Conservation (phyloP, 2,797 vertebrate genomes). For the Pangasius mekongensis region DNA sequence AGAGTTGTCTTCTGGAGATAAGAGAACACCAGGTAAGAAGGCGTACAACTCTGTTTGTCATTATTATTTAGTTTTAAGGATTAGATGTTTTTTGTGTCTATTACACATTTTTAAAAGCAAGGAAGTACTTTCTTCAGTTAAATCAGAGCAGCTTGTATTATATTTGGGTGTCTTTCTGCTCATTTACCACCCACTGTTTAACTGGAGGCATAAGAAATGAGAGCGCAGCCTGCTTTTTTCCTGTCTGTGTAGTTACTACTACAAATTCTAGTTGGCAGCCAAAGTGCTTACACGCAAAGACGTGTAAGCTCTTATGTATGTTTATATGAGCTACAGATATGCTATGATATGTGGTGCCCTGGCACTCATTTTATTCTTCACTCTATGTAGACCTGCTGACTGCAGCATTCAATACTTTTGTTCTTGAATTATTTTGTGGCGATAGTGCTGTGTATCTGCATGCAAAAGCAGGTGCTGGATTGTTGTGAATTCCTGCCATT, state of each 20-base stretch:
- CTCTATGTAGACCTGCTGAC: slow-evolving; percentile 30
- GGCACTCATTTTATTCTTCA: slow-evolving; percentile 39
- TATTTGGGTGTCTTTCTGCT: slow-evolving; percentile 30
- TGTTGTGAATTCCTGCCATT: slow-evolving; percentile 7
- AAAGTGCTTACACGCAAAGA: slow-evolving; percentile 35
- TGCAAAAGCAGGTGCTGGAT: background rate
- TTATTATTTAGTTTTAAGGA: background rate
- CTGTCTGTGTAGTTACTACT: slow-evolving; percentile 36
- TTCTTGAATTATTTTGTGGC: slow-evolving; percentile 3
- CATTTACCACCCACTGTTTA: slow-evolving; percentile 45
- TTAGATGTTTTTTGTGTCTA: background rate
- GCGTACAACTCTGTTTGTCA: background rate
- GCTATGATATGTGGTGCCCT: slow-evolving; percentile 40
- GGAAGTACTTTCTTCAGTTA: slow-evolving; percentile 5
- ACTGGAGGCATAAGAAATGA: slow-evolving; percentile 41
- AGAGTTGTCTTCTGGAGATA: slow-evolving; percentile 79
- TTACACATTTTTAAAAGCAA: slow-evolving; percentile 6
- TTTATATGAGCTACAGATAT: slow-evolving; percentile 40
- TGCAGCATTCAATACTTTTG: background rate
- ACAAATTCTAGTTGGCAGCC: slow-evolving; percentile 40
- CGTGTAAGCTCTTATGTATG: slow-evolving; percentile 29
- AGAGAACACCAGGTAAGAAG: slow-evolving; percentile 83
- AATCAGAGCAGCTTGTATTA: slow-evolving; percentile 43
- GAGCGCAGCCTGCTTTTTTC: slow-evolving; percentile 32
- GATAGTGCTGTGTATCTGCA: slow-evolving; percentile 5